A percentile compares a stretch with the other conserved stretches of the same genome.
These are phyloP conservation scores for Colletes latitarsis DNA, from an alignment of 1,140 invertebrate species.

Conservation along the genomic window DNA sequence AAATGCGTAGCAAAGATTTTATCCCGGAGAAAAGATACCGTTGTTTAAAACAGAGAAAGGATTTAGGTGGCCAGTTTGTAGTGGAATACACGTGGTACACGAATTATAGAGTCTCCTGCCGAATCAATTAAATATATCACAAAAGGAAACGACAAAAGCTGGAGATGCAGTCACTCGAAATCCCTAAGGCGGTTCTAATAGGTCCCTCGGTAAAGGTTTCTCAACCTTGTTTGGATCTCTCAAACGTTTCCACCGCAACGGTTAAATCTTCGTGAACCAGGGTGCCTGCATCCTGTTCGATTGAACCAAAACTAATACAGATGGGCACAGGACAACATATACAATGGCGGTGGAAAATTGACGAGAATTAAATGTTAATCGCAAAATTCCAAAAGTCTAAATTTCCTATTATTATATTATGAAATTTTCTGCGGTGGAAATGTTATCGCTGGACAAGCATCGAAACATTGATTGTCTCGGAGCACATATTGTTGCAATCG, in stretches of 20 bases:
- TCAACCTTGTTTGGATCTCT: conserved; percentile 29
- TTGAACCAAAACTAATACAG: not conserved
- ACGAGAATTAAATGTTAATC: too few species aligned
- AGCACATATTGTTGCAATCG: too few species aligned
- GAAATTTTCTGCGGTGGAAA: too few species aligned
- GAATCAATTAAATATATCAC: conserved; percentile 5
- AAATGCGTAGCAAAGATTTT: too few species aligned
- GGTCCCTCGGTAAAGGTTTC: conserved; percentile 24
- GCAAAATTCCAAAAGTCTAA: too few species aligned
- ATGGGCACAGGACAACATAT: not conserved
- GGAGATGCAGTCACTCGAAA: conserved; percentile 7
- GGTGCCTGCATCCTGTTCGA: not conserved
- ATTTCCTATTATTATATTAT: too few species aligned
- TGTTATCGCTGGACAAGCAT: too few species aligned
- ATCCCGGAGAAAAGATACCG: not conserved
- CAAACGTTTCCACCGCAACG: conserved; percentile 24
- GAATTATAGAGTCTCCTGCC: not conserved
- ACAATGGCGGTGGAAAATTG: too few species aligned
- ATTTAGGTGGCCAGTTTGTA: not conserved
- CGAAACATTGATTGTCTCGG: too few species aligned
- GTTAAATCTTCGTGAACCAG: conserved; percentile 33
- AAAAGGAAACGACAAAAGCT: conserved; percentile 17
- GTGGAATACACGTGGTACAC: not conserved
- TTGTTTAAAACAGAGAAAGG: not conserved
- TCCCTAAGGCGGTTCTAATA: conserved; percentile 9